Conservation (phyloP, 1,140 invertebrate species). For the Diprion similis region DNA sequence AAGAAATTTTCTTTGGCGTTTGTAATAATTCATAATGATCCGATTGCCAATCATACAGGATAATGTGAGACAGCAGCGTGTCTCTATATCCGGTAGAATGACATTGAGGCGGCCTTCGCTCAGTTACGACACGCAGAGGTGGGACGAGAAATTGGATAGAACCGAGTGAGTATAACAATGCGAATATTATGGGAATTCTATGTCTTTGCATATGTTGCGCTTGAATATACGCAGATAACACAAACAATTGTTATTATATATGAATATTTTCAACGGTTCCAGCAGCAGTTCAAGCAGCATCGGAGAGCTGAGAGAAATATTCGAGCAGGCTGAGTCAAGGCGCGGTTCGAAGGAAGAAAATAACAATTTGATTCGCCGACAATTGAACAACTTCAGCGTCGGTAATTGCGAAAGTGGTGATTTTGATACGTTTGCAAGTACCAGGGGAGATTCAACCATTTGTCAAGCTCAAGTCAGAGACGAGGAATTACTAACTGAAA, state of each 20-base stretch:
- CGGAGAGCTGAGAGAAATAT: slow-evolving; percentile 46
- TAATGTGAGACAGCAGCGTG: slow-evolving; percentile 43
- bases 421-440: slow-evolving; percentile 27
- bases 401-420: slow-evolving; percentile 20
- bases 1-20: slow-evolving; percentile 11
- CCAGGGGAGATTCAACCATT: slow-evolving; percentile 31
- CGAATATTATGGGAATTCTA: not conserved
- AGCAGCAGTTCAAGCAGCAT: slow-evolving; percentile 47
- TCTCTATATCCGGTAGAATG: slow-evolving; percentile 52
- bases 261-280: slow-evolving; percentile 8
- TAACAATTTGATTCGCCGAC: slow-evolving; percentile 46
- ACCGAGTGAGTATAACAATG: slow-evolving; percentile 46
- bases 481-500: slow-evolving; percentile 22
- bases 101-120: slow-evolving; percentile 51
- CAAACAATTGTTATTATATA: slow-evolving; percentile 9
- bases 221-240: not conserved
- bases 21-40: slow-evolving; percentile 15
- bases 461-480: not conserved
- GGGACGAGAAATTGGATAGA: slow-evolving; percentile 50
- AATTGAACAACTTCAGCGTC: slow-evolving; percentile 29
- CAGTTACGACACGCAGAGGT: slow-evolving; percentile 45
- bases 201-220: not conserved
- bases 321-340: slow-evolving; percentile 46
- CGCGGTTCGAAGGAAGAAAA: slow-evolving; percentile 51
- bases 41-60: slow-evolving; percentile 39